These are phyloP conservation scores for Sarcophaga carnaria DNA, from an alignment of 2,888 invertebrate genomes.

Conservation along the genomic window DNA sequence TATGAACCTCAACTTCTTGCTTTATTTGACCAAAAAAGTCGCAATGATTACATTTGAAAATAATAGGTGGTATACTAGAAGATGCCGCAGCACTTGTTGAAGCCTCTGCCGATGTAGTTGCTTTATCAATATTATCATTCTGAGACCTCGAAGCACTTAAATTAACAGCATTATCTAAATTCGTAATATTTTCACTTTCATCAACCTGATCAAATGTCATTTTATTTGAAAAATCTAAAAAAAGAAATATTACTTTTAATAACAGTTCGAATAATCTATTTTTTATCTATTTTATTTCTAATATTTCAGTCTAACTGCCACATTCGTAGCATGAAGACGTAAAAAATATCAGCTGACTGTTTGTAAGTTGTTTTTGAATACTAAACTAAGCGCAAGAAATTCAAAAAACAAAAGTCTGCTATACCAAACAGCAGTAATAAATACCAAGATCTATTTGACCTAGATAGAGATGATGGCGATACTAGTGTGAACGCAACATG, in stretches of 20 bases:
- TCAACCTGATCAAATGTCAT: conserved; percentile 39
- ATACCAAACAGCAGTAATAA: too few relatives aligned
- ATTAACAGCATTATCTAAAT: conserved; percentile 29
- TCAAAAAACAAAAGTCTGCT: too few relatives aligned
- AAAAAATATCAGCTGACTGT: too few relatives aligned
- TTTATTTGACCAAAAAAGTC: conserved; percentile 80
- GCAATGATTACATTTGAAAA: conserved; percentile 81
- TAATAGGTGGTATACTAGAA: conserved; percentile 67
- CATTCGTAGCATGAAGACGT: too few relatives aligned
- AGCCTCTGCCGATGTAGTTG: conserved; percentile 20
- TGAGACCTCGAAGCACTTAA: conserved; percentile 24
- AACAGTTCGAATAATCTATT: too few relatives aligned
- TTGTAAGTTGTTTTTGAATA: too few relatives aligned
- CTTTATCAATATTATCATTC: conserved; percentile 10
- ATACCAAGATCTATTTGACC: too few relatives aligned
- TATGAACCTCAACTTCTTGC: conserved; percentile 78
- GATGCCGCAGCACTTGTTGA: background rate
- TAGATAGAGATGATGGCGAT: too few relatives aligned
- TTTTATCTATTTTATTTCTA: too few relatives aligned
- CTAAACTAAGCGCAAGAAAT: too few relatives aligned
- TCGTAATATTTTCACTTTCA: conserved; percentile 37
- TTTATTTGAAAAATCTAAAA: conserved; percentile 38
- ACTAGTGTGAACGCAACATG: too few relatives aligned
- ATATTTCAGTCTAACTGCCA: too few relatives aligned
- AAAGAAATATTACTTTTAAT: background rate